These are phyloP conservation scores for Chamaetylas fuelleborni DNA, from an alignment of 2,113 vertebrate species.

Conservation along the genomic window DNA sequence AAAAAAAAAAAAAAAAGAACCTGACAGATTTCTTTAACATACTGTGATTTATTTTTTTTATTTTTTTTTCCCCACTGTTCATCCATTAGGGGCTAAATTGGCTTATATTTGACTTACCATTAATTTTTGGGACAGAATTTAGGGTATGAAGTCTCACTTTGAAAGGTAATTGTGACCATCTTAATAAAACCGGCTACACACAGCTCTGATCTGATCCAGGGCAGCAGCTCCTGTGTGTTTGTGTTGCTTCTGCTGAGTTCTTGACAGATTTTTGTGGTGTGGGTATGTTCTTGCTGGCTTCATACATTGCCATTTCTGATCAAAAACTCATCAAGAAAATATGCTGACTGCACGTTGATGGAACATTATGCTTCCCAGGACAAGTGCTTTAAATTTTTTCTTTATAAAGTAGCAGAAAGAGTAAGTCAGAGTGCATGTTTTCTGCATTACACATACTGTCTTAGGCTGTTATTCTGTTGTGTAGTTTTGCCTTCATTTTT, in stretches of 20 bases:
- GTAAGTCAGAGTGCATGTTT: background rate
- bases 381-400: constrained; percentile 7
- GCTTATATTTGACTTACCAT: background rate
- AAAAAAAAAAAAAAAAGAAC: background rate
- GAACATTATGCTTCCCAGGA: background rate
- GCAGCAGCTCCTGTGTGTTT: background rate
- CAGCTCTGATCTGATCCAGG: background rate
- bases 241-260: background rate
- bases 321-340: constrained; percentile 14
- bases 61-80: background rate
- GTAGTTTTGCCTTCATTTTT: background rate
- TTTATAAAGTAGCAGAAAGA: background rate
- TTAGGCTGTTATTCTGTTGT: background rate
- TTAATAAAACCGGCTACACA: background rate
- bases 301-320: background rate
- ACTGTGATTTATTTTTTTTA: background rate
- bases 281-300: background rate
- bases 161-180: background rate
- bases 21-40: background rate
- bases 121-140: background rate
- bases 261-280: background rate
- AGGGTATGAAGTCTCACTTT: background rate
- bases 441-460: background rate
- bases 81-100: background rate
- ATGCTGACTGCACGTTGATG: background rate